Evolutionary conservation across 1,140 invertebrate genomes (phyloP), one percentile per base, ranked within the genome.

Genomic region (Yoshiicerus persimilis): DNA sequence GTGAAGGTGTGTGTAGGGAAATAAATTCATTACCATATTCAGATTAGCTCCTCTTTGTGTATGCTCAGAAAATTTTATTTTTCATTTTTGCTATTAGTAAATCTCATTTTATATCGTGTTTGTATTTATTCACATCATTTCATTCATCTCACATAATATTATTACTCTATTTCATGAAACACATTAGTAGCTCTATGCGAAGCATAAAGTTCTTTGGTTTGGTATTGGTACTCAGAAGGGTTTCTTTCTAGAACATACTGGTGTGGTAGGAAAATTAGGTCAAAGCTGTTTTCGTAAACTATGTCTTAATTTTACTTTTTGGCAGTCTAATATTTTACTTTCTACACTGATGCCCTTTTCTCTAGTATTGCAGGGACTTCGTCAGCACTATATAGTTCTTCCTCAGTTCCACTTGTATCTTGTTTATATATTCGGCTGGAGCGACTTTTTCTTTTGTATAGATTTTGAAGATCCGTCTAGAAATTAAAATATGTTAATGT

Each of bases 291-390:
- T 56, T 56, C n/a, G 47, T 56, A 56, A 56, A 56, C 47, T 56
- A 56, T 56, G 4, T 56, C 16, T 30, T 70, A 70, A 2, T 10
- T 70, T n/a, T 70, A 70, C 5, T 27, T 70, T 70, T 27, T 23
- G 4, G 23, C 10, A 27, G 13, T 70, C 23, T 0, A 0, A 5
- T 30, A 77, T 36, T 13, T 2, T 32, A 39, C 25, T 36, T 11
- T 25, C 86, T 89, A 90, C 39, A 90, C 89, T 1, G 89, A 90
- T n/a, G 89, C 89, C 23, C 89, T 39, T 87, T 90, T 90, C n/a
- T 90, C 89, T 3, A 90, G 32, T 11, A 90, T 87, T 13, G 89
- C 89, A 10, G 89, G 89, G 25, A 90, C 89, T 38, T 88, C 89
- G 20, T 90, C 89, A 32, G 86, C 87, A 34, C 88, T 88, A 56